phyloP scores from a whole-genome alignment of 2,113 vertebrate species.

The Oryctolagus cuniculus region mOryCun1.1 NC_091435.1:159453001-159453500 shows the following conservation, averaged over 20 bases:
- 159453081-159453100: not conserved
- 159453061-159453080: not conserved
- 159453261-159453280: slow-evolving; percentile 16
- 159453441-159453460: too few species aligned
- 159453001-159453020: not conserved
- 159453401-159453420: too few species aligned
- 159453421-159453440: too few species aligned
- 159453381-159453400: too few species aligned
- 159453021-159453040: not conserved
- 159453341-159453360: not conserved
- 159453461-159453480: too few species aligned
- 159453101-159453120: not conserved
- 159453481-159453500: too few species aligned
- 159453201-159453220: not conserved
- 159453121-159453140: not conserved
- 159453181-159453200: not conserved
- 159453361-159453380: slow-evolving; percentile 3
- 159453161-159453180: not conserved
- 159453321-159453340: not conserved
- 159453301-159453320: not conserved
- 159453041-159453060: not conserved
- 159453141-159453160: not conserved
- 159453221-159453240: not conserved
- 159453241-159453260: slow-evolving; percentile 24
- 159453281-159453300: not conserved